These are phyloP conservation scores for Gymnopithys bicolor DNA, from an alignment of 2,797 vertebrate genomes.

Conservation along the genomic window DNA sequence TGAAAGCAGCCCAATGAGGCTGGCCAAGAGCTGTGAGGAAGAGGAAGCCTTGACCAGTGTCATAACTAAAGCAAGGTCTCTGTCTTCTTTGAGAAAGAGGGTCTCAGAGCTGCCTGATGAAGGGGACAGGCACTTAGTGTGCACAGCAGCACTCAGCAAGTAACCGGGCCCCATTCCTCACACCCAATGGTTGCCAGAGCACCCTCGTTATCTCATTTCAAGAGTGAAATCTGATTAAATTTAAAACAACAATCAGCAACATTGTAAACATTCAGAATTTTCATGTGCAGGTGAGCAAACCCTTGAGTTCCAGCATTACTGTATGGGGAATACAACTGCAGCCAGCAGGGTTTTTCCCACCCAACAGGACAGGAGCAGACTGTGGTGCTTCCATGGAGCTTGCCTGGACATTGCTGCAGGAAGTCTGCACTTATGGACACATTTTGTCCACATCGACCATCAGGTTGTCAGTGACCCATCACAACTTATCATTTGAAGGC, in stretches of 20 bases:
- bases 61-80: neutral
- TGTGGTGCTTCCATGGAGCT: neutral
- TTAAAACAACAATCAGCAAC: slow-evolving; percentile 9
- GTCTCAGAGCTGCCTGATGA: fast-evolving
- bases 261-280: neutral
- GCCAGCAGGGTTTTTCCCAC: neutral
- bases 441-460: neutral
- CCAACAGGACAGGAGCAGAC: neutral
- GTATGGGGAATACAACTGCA: neutral
- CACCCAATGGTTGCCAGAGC: neutral
- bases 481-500: neutral
- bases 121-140: neutral
- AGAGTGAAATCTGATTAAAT: slow-evolving; percentile 38
- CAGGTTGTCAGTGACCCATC: neutral
- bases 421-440: neutral
- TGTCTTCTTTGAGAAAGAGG: neutral
- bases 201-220: slow-evolving; percentile 31
- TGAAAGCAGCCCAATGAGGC: neutral
- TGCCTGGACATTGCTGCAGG: neutral
- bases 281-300: neutral
- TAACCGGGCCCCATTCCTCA: neutral
- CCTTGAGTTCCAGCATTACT: fast-evolving
- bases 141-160: neutral
- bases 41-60: neutral
- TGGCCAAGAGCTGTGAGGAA: neutral